Conservation (phyloP, 1,140 invertebrate species). For the Drosophila parabipectinata region DNA sequence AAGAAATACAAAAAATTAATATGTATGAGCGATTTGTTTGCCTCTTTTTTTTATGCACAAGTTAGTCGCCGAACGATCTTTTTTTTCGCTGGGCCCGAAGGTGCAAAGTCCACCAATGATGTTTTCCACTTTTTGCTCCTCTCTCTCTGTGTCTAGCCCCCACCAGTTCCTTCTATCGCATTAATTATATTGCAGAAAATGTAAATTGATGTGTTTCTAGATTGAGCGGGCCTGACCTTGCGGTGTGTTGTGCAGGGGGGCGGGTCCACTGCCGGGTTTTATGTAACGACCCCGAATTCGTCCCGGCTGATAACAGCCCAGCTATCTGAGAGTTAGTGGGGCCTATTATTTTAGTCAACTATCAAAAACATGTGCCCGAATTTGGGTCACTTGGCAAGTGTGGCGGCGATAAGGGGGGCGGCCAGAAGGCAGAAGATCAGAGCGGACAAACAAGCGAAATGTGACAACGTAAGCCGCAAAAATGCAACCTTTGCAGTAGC, state of each 20-base stretch:
- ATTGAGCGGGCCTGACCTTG: conserved; percentile 26
- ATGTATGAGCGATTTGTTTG: conserved; percentile 34
- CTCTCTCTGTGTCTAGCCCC: conserved; percentile 10
- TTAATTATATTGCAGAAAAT: conserved; percentile 54
- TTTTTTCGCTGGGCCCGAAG: conserved; percentile 33
- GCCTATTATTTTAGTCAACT: not conserved
- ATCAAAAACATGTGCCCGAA: conserved; percentile 5
- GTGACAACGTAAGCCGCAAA: conserved; percentile 20
- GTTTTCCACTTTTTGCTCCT: conserved; percentile 11
- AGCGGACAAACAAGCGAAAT: not conserved
- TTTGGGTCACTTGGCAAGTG: conserved; percentile 27
- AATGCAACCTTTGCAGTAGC: conserved; percentile 23
- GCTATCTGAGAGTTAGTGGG: conserved; percentile 6
- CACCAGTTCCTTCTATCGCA: conserved; percentile 4
- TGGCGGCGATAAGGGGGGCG: not conserved
- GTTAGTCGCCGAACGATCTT: conserved; percentile 15
- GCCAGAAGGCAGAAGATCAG: conserved; percentile 16
- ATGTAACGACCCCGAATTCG: conserved; percentile 25
- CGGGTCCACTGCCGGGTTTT: conserved; percentile 24
- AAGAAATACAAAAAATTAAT: conserved; percentile 14
- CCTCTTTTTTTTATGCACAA: conserved; percentile 9
- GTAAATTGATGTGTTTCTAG: conserved; percentile 49
- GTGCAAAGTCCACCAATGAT: conserved; percentile 52
- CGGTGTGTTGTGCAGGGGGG: conserved; percentile 9
- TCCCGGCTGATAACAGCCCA: conserved; percentile 23